Base-by-base conservation (phyloP, 2,888 invertebrate genomes). In the Drosophila dives region DNA sequence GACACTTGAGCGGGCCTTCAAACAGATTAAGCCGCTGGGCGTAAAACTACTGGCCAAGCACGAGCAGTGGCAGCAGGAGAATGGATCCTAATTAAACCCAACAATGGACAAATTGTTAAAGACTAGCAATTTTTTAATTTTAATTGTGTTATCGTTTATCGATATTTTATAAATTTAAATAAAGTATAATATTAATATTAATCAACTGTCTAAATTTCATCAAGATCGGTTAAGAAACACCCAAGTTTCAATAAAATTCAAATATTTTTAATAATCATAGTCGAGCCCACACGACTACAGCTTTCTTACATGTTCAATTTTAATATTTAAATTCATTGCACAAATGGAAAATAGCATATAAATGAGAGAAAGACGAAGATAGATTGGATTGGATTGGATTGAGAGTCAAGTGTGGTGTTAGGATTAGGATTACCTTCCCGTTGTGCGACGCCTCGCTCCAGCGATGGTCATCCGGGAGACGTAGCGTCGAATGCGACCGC, bases 31-130 rank as follows among this genome's bases (percentile, higher is more conserved):
- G 32, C 93, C 93, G 0, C 94, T 95, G 7, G 94, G 95, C 6
- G 94, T 94, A 73, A 93, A 94, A 62, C 86, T 95, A 53, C 93
- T 94, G 34, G 93, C 93, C 61, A 94, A 93, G 84, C 96, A 96
- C 87, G 90, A 93, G 38, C 93, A 94, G 11, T 97, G 96, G 96
- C 94, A 95, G 90, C 94, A 93, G 71, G 94, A 95, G 81, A 94
- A 95, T 93, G 95, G 96, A 15, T 86, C 91, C 0, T 92, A 59
- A 62, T 8, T 15, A 2, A 5, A 7, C n/a, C 10, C 1, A 6
- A 60, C n/a, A 6, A 17, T n/a, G 45, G 12, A 36, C 3, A 20
- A 12, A 15, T 33, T 49, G 32, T 58, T n/a, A n/a, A n/a, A n/a
- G n/a, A n/a, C n/a, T n/a, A n/a, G n/a, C n/a, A n/a, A n/a, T n/a